Base-by-base conservation (phyloP, 2,888 invertebrate species). In the Cetonia aurata region DNA sequence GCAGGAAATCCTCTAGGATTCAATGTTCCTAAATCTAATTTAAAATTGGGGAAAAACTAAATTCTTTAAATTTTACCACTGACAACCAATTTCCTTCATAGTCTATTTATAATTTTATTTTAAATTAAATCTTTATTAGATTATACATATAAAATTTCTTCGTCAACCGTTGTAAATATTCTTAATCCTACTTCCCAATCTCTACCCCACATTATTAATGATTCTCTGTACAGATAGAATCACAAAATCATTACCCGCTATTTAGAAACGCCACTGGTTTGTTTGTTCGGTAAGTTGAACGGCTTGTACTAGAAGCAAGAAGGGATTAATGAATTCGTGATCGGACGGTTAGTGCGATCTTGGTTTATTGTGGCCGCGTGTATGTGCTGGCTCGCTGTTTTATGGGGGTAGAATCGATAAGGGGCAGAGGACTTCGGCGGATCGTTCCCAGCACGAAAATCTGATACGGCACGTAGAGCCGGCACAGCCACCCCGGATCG, bases 361-460 rank as follows among this genome's bases (percentile, higher is more conserved):
- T 69, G 46, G 60, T 69, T 62, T 62, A 69, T 69, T 69, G 62
- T 69, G 53, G 44, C 60, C 62, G 52, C 44, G 53, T 69, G 69
- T 57, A 46, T 60, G 10, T 37, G 59, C 59, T 53, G 60, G 69
- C 62, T 60, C 59, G 31, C 53, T 56, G 46, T 55, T 77, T 76
- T 72, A 76, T 79, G 79, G 76, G 79, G 81, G 80, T 78, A 77
- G 77, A 80, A 81, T 81, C 80, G 78, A 81, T 80, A 80, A 75
- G 76, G 73, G 75, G 56, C 37, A 48, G 69, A 70, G 37, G 37
- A 37, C 37, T 37, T 37, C 69, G 56, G 75, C 77, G 75, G 74
- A 77, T 78, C 78, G 78, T 79, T 80, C 80, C 79, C 80, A 80
- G 80, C 81, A 80, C 80, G 80, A 80, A 79, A 74, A 80, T 80